phyloP scores from a whole-genome alignment of 2,113 vertebrate genomes.

The Herpetotheres cachinnans region DNA sequence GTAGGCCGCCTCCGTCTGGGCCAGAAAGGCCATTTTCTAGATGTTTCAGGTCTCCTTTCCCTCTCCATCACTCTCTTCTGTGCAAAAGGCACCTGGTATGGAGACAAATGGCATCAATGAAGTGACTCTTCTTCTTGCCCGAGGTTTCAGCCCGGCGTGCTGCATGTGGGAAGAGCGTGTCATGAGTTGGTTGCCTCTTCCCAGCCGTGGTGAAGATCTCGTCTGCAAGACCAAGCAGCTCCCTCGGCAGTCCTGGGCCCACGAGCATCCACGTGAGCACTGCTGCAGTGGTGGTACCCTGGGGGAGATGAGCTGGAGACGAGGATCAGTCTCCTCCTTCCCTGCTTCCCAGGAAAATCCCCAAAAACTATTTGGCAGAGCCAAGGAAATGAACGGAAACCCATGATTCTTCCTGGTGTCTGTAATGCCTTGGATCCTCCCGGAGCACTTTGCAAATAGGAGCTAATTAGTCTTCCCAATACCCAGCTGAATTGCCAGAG shows the following conservation, averaged over 20 bases:
- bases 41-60: background rate
- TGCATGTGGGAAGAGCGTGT: background rate
- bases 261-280: background rate
- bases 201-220: background rate
- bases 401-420: accelerated
- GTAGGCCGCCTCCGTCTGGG: background rate
- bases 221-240: background rate
- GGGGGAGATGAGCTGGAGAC: background rate
- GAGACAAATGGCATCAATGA: background rate
- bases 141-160: background rate
- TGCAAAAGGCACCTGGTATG: background rate
- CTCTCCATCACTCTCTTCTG: background rate
- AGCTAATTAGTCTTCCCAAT: background rate
- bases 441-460: background rate
- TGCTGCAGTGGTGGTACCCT: accelerated
- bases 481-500: background rate
- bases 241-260: accelerated
- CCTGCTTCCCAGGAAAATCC: background rate
- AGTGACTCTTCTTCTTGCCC: background rate
- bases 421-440: background rate
- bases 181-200: background rate
- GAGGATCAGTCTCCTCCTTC: background rate
- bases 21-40: background rate
- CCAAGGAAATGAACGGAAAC: accelerated
- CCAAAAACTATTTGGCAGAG: background rate